Percentiles rank a stretch among this genome's conserved stretches.
These are phyloP conservation scores for Scomber japonicus DNA, from an alignment of 2,113 vertebrate genomes.

Conservation along the genomic window DNA sequence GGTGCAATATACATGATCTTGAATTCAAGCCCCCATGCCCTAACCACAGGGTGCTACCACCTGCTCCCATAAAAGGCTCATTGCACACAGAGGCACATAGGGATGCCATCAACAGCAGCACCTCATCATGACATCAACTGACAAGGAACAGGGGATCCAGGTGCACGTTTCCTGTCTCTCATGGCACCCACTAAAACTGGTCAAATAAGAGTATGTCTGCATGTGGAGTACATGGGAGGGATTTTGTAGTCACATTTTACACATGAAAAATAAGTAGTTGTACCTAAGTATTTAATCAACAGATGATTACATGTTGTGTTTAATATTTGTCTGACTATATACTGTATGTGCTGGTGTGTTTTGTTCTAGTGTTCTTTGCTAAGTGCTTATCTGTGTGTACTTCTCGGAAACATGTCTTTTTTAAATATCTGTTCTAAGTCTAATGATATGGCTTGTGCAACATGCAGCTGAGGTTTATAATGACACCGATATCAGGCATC, in stretches of 20 bases:
- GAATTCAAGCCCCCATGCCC: neutral
- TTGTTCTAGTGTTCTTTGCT: neutral
- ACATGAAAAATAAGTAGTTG: neutral
- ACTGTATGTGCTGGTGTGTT: neutral
- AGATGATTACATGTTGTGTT: conserved; percentile 8
- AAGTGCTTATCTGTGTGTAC: neutral
- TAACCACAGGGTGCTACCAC: conserved; percentile 38
- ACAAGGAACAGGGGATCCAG: conserved; percentile 31
- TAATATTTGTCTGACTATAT: conserved; percentile 5
- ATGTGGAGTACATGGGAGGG: neutral
- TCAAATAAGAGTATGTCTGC: conserved; percentile 6
- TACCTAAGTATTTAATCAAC: conserved; percentile 1
- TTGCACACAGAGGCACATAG: conserved; percentile 23
- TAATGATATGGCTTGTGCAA: conserved; percentile 24
- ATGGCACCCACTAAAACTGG: neutral
- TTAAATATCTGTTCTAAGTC: conserved; percentile 2
- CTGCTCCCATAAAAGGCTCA: conserved; percentile 48
- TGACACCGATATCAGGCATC: conserved; percentile 15
- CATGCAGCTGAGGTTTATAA: conserved; percentile 33
- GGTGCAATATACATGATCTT: neutral
- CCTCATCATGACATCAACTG: conserved; percentile 31
- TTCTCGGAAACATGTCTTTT: neutral
- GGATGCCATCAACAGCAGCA: conserved; percentile 39
- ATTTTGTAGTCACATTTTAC: neutral
- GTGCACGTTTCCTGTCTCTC: conserved; percentile 30